Base-by-base conservation (phyloP, 2,888 invertebrate species). In the Operophtera brumata region DNA sequence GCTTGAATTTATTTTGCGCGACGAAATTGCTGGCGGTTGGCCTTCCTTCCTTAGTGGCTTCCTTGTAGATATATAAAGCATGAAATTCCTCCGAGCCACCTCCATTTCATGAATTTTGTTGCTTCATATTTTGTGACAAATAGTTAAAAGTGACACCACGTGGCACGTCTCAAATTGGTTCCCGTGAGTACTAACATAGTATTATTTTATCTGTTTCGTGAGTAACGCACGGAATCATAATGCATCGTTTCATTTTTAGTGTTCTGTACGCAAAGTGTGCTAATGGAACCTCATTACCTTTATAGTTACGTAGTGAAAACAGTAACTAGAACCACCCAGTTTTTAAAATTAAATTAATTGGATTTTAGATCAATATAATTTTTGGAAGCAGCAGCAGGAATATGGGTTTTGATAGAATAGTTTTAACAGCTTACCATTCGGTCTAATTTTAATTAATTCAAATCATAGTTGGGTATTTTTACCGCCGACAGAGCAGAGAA, bases 21-120 rank as follows among this genome's bases (percentile, higher is more conserved):
- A 70, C 66, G 64, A 76, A 78, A 79, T 78, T 80, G 78, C 73
- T 66, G 67, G 68, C 67, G 71, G 74, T 73, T 73, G 73, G 68
- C 69, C 73, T 80, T 80, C 75, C 77, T 80, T 77, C 80, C 78
- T 67, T 66, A 47, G 55, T 47, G 68, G 63, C 62, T 64, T 65
- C 66, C 64, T 66, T 60, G 57, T 63, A 61, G 55, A 59, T 63
- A 70, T 71, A 73, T 71, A 68, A 64, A 79, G 73, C 74, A 63
- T 65, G 69, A 73, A 74, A 75, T 69, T 71, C 67, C 64, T 73
- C 67, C 64, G 50, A 69, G 71, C 59, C 70, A 69, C 76, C 74
- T 73, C 71, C 69, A 73, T 75, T 77, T 77, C 76, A 80, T 81
- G 80, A 80, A 80, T 80, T 80, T 79, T 80, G 78, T 73, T 69